Conservation (phyloP, 1,140 invertebrate species). For the Zaprionus tsacasi region DNA sequence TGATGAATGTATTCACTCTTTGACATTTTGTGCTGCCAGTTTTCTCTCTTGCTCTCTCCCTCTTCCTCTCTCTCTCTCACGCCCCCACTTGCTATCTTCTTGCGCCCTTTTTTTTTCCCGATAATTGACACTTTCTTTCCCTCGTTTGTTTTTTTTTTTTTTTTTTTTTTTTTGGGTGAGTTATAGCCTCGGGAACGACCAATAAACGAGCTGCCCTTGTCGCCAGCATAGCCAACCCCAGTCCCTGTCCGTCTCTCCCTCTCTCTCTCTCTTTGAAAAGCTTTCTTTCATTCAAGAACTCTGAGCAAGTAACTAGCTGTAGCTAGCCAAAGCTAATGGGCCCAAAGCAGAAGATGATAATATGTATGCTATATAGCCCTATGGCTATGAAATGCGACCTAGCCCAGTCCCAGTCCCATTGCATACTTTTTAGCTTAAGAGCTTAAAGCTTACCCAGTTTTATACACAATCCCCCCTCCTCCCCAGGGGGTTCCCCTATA, state of each 20-base stretch:
- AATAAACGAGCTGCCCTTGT: slow-evolving; percentile 24
- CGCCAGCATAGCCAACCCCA: not conserved
- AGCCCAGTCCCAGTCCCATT: slow-evolving; percentile 16
- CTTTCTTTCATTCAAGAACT: slow-evolving; percentile 33
- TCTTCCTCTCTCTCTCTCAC: slow-evolving; percentile 19
- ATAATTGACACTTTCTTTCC: slow-evolving; percentile 9
- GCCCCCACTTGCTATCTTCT: not conserved
- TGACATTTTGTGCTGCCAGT: slow-evolving; percentile 73
- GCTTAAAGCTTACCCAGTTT: slow-evolving; percentile 50
- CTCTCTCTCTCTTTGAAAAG: slow-evolving; percentile 8
- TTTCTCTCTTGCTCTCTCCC: slow-evolving; percentile 16
- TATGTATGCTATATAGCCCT: slow-evolving; percentile 6
- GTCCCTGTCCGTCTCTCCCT: not conserved
- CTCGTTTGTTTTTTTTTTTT: not conserved
- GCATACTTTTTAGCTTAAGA: slow-evolving; percentile 39
- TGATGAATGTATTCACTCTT: slow-evolving; percentile 80
- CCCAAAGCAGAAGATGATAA: slow-evolving; percentile 17
- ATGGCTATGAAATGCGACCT: slow-evolving; percentile 4
- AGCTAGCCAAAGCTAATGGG: slow-evolving; percentile 33
- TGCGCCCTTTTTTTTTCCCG: slow-evolving; percentile 15
- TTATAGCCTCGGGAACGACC: slow-evolving; percentile 26
- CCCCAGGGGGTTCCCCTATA: not conserved
- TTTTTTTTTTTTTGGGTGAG: slow-evolving; percentile 10
- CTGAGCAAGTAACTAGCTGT: slow-evolving; percentile 11
- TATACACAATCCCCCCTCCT: too few relatives aligned